Evolutionary conservation across 2,797 vertebrate genomes (phyloP).

Genomic region (Malurus splendens): DNA sequence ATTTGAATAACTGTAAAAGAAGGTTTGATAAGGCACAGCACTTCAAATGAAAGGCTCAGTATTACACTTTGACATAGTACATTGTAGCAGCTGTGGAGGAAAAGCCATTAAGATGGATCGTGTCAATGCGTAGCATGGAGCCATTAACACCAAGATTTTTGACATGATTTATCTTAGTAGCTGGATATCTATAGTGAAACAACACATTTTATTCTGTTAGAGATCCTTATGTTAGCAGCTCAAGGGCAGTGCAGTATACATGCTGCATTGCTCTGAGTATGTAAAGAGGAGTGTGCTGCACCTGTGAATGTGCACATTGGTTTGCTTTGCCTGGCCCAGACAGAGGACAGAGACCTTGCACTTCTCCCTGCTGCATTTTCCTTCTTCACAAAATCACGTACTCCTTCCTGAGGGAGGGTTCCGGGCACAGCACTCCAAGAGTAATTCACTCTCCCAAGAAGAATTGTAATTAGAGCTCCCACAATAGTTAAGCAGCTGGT

Average conservation of each 20-base stretch:
- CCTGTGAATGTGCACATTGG: no score
- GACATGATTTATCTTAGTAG: slow-evolving; percentile 22
- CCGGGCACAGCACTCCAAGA: neutral
- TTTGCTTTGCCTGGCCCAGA: neutral
- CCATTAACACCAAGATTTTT: slow-evolving; percentile 22
- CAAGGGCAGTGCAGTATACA: neutral
- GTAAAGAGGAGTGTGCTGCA: neutral
- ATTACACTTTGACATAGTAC: slow-evolving; percentile 25
- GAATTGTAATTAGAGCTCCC: slow-evolving; percentile 54
- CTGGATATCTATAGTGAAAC: neutral
- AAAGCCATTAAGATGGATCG: slow-evolving; percentile 29
- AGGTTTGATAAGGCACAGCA: slow-evolving; percentile 9
- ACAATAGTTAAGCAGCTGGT: slow-evolving; percentile 60
- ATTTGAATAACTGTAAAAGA: slow-evolving; percentile 43
- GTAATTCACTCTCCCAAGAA: slow-evolving; percentile 40
- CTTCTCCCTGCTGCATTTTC: neutral
- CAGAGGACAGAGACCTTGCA: neutral
- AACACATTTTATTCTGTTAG: slow-evolving; percentile 14
- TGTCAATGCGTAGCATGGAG: neutral
- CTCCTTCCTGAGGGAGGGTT: slow-evolving; percentile 1
- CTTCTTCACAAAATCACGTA: neutral
- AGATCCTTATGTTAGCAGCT: neutral
- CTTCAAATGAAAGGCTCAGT: slow-evolving; percentile 39
- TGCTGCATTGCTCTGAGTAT: neutral
- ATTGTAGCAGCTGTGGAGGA: neutral